Conservation (phyloP, 2,797 vertebrate species). For the Alexandromys oeconomus region DNA sequence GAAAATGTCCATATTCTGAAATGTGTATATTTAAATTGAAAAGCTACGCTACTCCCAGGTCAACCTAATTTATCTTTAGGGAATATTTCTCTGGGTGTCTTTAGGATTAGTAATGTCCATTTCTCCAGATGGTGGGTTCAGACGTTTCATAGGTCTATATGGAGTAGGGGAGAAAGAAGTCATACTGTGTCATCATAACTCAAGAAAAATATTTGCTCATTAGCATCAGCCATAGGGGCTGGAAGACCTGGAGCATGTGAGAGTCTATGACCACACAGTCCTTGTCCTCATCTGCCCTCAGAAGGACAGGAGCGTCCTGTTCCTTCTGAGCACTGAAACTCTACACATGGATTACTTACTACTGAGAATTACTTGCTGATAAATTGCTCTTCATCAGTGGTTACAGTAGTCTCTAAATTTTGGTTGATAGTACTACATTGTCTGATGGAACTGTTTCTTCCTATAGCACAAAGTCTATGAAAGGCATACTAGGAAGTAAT, state of each 20-base stretch:
- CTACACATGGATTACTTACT: background rate
- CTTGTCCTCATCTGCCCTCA: background rate
- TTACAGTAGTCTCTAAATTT: slow-evolving; percentile 15
- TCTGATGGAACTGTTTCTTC: background rate
- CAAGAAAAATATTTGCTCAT: background rate
- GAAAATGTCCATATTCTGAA: background rate
- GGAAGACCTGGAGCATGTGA: background rate
- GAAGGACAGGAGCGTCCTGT: background rate
- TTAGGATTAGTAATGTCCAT: background rate
- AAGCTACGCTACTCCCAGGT: background rate
- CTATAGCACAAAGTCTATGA: background rate
- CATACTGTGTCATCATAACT: background rate
- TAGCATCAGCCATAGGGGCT: background rate
- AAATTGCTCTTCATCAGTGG: background rate
- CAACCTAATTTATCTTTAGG: background rate
- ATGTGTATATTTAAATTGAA: background rate
- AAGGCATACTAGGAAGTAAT: background rate
- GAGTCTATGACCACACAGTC: background rate
- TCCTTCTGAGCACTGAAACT: background rate
- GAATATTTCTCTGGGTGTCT: background rate
- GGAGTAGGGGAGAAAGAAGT: background rate
- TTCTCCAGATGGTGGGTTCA: slow-evolving; percentile 26
- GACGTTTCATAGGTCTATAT: background rate
- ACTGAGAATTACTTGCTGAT: background rate
- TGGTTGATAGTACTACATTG: background rate